Percentiles rank a stretch among this genome's conserved stretches.
phyloP scores from a whole-genome alignment of 2,888 invertebrate species.

The Papilio protenor region DNA sequence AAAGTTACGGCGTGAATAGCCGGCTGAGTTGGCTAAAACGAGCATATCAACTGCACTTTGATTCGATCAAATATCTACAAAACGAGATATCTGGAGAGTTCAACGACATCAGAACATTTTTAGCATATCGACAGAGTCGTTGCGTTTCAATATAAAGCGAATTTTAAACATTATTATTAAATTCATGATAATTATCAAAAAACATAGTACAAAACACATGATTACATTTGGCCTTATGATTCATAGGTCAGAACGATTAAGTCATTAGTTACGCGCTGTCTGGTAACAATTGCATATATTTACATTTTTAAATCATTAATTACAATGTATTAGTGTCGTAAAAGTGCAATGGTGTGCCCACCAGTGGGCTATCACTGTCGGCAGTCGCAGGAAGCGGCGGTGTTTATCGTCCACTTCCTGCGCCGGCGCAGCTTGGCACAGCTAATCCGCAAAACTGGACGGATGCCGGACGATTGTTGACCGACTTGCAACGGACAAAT shows the following conservation, averaged over 20 bases:
- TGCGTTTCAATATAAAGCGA: not conserved
- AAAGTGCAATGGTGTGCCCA: not conserved
- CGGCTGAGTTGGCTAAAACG: not conserved
- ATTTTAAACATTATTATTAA: not conserved
- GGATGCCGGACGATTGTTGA: constrained; percentile 24
- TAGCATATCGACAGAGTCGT: not conserved
- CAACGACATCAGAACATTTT: not conserved
- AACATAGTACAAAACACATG: not conserved
- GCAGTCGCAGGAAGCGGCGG: constrained; percentile 19
- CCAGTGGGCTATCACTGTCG: not conserved
- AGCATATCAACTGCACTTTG: not conserved
- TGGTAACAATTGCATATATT: not conserved
- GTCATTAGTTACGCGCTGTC: not conserved
- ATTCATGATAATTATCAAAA: not conserved
- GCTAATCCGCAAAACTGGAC: constrained; percentile 4
- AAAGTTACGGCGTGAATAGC: not conserved
- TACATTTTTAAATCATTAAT: not conserved
- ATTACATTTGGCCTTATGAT: not conserved
- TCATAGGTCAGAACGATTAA: constrained; percentile 1
- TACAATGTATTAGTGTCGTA: not conserved
- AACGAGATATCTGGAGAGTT: not conserved
- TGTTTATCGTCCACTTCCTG: constrained; percentile 32
- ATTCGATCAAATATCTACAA: not conserved
- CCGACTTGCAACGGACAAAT: constrained; percentile 11
- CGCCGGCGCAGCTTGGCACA: not conserved